These are phyloP conservation scores for Zeus faber DNA, from an alignment of 2,113 vertebrate genomes.

Conservation along the genomic window DNA sequence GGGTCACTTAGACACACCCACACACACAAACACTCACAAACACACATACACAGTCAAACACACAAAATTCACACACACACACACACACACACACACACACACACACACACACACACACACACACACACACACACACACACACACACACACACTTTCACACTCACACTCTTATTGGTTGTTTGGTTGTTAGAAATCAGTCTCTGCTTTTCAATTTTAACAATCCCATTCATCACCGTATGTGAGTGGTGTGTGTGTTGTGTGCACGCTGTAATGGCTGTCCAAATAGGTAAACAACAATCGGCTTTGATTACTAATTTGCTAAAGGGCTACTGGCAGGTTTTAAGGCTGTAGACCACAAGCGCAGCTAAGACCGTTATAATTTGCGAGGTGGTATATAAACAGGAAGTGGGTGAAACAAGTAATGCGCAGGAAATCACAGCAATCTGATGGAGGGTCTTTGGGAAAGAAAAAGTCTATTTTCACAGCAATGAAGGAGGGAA, in stretches of 20 bases:
- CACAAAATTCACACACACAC: neutral
- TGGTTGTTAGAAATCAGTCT: neutral
- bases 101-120: neutral
- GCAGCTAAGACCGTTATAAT: too few relatives aligned
- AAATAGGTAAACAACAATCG: neutral
- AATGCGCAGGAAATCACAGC: too few relatives aligned
- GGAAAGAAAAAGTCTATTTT: too few relatives aligned
- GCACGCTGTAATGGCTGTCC: neutral
- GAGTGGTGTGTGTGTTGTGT: constrained; percentile 4
- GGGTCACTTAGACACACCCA: neutral
- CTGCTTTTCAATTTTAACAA: neutral
- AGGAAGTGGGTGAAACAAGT: too few relatives aligned
- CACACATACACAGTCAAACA: neutral
- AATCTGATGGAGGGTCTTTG: too few relatives aligned
- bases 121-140: neutral
- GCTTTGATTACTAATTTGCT: too few relatives aligned
- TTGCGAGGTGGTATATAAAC: too few relatives aligned
- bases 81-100: neutral
- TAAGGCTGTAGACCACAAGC: too few relatives aligned
- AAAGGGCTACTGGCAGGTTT: too few relatives aligned
- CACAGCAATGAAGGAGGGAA: too few relatives aligned
- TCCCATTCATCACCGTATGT: neutral
- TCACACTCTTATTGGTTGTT: neutral
- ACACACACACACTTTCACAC: neutral
- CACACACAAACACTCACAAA: neutral